Evolutionary conservation across 37 sponge, comb jelly and placozoan species (phyloP).

Genomic region (Aphrocallistes beatrix): DNA sequence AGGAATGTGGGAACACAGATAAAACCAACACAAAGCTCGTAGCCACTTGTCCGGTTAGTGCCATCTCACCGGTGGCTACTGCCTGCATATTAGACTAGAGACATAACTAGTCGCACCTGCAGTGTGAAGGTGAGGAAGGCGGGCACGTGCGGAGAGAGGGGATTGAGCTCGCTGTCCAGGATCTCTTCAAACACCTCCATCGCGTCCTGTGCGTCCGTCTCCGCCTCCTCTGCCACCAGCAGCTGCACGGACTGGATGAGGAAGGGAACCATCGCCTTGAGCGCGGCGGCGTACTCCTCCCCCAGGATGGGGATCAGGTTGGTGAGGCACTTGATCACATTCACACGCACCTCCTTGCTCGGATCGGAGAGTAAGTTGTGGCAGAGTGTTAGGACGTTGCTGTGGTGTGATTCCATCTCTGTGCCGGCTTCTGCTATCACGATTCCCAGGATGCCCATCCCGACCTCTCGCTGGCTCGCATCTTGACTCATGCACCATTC

Average conservation of each 20-base stretch:
- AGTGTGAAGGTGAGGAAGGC: constrained; percentile 63
- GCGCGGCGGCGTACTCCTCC: neutral
- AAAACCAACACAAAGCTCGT: neutral
- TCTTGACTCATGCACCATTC: constrained; percentile 13
- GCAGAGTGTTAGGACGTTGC: neutral
- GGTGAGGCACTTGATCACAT: neutral
- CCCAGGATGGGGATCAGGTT: neutral
- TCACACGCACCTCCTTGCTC: neutral
- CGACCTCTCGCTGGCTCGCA: neutral
- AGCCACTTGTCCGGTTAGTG: neutral
- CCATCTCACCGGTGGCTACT: neutral
- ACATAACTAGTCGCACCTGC: constrained; percentile 28
- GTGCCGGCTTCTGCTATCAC: neutral
- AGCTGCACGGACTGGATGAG: constrained; percentile 27
- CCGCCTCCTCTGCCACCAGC: constrained; percentile 45
- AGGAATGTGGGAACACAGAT: neutral
- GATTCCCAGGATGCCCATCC: neutral
- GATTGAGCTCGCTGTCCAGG: constrained; percentile 72
- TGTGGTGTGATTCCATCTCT: neutral
- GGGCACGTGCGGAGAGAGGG: constrained; percentile 52
- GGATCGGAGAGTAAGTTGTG: neutral
- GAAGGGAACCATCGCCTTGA: neutral
- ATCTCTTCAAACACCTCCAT: constrained; percentile 97
- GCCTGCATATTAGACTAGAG: neutral
- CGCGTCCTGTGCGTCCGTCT: constrained; percentile 85